These are phyloP conservation scores for Drosophila azteca DNA, from an alignment of 1,140 invertebrate species.

Conservation along the genomic window DNA sequence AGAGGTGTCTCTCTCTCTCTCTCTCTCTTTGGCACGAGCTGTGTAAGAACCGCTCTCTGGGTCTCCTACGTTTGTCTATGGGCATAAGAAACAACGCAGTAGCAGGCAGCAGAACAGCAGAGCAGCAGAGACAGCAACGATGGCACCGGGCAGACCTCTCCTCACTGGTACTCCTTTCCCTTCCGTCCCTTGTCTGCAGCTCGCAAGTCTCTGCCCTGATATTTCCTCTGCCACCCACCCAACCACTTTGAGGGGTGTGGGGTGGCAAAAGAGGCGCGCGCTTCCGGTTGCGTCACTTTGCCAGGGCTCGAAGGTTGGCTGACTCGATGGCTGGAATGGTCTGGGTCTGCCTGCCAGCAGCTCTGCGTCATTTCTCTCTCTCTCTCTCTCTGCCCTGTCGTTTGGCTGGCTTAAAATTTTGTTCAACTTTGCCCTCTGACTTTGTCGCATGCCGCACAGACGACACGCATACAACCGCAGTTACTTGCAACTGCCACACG, in stretches of 20 bases:
- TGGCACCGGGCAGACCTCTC: too few relatives aligned
- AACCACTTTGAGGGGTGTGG: not conserved
- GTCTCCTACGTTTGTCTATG: conserved; percentile 1
- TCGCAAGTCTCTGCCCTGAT: too few relatives aligned
- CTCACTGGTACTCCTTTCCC: not conserved
- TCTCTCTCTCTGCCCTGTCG: conserved; percentile 12
- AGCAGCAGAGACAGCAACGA: too few relatives aligned
- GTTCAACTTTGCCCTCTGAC: conserved; percentile 83
- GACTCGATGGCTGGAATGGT: conserved; percentile 5
- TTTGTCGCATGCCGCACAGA: conserved; percentile 45
- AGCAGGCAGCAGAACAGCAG: too few relatives aligned
- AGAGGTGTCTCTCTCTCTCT: too few relatives aligned
- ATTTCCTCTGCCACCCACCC: conserved; percentile 5
- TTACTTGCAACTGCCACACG: conserved; percentile 14
- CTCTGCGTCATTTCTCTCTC: conserved; percentile 62
- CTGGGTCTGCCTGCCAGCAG: conserved; percentile 28
- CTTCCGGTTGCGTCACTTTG: conserved; percentile 79
- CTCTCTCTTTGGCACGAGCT: too few relatives aligned
- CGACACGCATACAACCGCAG: conserved; percentile 7
- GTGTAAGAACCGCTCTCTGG: too few relatives aligned
- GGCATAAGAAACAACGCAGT: too few relatives aligned
- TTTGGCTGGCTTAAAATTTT: conserved; percentile 61
- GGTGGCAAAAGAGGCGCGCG: conserved; percentile 9
- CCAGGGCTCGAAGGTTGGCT: conserved; percentile 6
- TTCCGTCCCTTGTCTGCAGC: conserved; percentile 4